Evolutionary conservation across 2,888 invertebrate species (phyloP), one percentile per base, ranked within the genome.

Genomic region (Acanthosoma haemorrhoidale): DNA sequence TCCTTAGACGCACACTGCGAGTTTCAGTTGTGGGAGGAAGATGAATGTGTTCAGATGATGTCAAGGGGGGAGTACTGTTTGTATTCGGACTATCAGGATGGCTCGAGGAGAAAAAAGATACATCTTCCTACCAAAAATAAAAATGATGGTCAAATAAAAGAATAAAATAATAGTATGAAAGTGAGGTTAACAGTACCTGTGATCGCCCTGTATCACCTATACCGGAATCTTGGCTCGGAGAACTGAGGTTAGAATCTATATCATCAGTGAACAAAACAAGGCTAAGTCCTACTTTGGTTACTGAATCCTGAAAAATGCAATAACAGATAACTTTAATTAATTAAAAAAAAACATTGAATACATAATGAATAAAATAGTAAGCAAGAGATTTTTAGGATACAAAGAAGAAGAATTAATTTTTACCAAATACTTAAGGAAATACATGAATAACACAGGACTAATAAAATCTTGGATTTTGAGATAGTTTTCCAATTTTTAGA

Each of bases 1-100:
- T 74, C 67, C 72, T 69, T 68, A 59, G 16, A 38, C 61, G 58
- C 43, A 72, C 36, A 68, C 69, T 41, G 59, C 72, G 38, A 32
- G 64, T 36, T 3, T 61, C 60, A 4, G 57, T 38, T 18, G 60
- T 16, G 13, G 15, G 18, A 2, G 39, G 69, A 59, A 21, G 36
- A 16, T 57, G 34, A 21, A 36, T 38, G 25, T 68, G 57, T 38
- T n/a, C 66, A 32, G 38, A 21, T 32, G 67, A 43, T 61, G 25
- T 36, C 29, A 70, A 60, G 16, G 34, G 69, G 29, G 39, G 64
- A n/a, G 34, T 66, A 64, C 34, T 58, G 67, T 13, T 59, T 41
- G 31, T 64, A 51, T 67, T 72, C 31, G 51, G 41, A 18, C 36
- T 41, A 15, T 41, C 58, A n/a, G 21, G 61, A 25, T 15, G 63